A percentile compares a stretch with the other conserved stretches of the same genome.
Conservation (phyloP, 2,797 vertebrate genomes). For the Sebastolobus alascanus region DNA sequence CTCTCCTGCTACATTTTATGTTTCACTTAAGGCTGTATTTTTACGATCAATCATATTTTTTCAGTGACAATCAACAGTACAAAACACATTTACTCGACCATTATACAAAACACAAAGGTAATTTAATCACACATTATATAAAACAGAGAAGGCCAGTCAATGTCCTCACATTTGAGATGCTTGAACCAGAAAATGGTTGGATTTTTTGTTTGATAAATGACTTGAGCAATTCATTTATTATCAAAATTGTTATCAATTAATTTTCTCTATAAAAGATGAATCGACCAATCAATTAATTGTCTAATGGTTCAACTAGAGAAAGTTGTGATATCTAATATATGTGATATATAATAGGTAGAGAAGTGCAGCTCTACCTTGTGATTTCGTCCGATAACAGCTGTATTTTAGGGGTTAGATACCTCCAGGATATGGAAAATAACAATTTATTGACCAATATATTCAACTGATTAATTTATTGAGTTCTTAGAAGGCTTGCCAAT, state of each 20-base stretch:
- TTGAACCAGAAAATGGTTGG: rapidly evolving
- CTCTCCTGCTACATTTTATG: too few relatives aligned
- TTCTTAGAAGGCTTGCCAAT: neutral
- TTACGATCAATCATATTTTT: too few relatives aligned
- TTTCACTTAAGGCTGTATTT: too few relatives aligned
- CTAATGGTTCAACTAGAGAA: neutral
- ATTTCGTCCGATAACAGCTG: neutral
- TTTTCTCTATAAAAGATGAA: neutral
- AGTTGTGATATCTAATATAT: neutral
- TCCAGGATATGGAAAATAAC: neutral
- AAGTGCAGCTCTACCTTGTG: neutral
- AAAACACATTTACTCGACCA: neutral
- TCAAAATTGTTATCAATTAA: neutral
- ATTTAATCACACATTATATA: neutral
- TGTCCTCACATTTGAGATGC: neutral
- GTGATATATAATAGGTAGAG: neutral
- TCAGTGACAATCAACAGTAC: neutral
- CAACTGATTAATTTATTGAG: neutral
- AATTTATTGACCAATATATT: neutral
- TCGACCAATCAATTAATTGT: neutral
- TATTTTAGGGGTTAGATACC: neutral
- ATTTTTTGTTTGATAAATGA: neutral
- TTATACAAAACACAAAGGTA: neutral
- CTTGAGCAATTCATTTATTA: too few relatives aligned
- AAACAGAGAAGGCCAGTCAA: rapidly evolving